Base-by-base conservation (phyloP, 2,888 invertebrate genomes). In the Tryphoninae sp. region DNA sequence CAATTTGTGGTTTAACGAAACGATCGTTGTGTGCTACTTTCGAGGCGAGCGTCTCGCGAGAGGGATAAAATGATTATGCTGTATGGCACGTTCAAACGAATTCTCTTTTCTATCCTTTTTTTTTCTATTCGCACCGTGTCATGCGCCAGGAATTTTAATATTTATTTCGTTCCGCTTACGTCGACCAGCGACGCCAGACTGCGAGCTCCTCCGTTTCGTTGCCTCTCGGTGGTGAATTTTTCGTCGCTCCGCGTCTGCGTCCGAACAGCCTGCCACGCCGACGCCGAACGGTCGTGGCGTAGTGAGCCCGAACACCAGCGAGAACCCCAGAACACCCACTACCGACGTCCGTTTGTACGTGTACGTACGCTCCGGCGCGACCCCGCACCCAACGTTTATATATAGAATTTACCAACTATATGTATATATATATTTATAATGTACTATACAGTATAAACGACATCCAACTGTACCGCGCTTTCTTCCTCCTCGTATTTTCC, bases 111-210 rank as follows among this genome's bases (percentile, higher is more conserved):
- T 45, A 13, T 13, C 2, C 45, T 45, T 45, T 13, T 45, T 45
- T 68, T 55, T 62, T 69, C 51, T 23, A 13, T n/a, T 11, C 58
- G 68, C 22, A 16, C n/a, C 8, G 11, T 55, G 67, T 61, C 77
- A 53, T 42, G 61, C 64, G 75, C 72, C 68, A 76, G 75, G 64
- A 79, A 58, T 81, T 23, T 45, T 51, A 62, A 42, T 19, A 19
- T 67, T 64, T 64, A 58, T 74, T 65, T 76, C 79, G 82, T 81
- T 81, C 82, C 82, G 84, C 78, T 85, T 81, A 84, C 87, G 87
- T 89, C 88, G 88, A 85, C 87, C 89, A 88, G 87, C 89, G 86
- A 89, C 87, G 85, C 87, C 86, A 88, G 86, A 89, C 89, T 89
- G 88, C 86, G 84, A 85, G 84, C 86, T 85, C 58, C 79, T 71